Conservation (phyloP, 2,888 invertebrate species). For the Agonopterix alstromeriana region DNA sequence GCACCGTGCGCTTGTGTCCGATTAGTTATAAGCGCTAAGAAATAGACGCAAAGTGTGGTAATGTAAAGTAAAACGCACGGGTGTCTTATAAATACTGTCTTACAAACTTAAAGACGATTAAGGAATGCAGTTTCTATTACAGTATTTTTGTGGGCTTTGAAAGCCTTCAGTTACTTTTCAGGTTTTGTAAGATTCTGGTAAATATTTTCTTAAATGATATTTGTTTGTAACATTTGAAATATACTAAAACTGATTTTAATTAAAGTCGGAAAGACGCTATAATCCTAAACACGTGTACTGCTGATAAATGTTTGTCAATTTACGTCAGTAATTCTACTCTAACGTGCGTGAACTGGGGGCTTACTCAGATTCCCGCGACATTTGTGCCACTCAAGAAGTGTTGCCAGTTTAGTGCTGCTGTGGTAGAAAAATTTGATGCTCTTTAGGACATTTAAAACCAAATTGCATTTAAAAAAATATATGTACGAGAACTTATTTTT, state of each 20-base stretch:
- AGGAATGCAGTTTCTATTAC: no score
- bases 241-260: background rate
- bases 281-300: background rate
- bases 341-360: slow-evolving; percentile 2
- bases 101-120: no score
- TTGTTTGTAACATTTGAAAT: no score
- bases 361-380: background rate
- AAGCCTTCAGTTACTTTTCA: no score
- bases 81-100: no score
- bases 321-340: background rate
- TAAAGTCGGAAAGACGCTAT: background rate
- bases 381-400: background rate
- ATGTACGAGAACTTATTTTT: background rate
- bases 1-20: no score
- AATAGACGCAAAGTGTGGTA: no score
- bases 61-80: no score
- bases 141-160: no score
- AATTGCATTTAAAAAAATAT: background rate
- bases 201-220: no score
- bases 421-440: background rate
- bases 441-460: background rate
- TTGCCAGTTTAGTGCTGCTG: background rate
- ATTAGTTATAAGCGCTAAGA: no score
- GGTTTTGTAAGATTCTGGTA: no score
- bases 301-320: slow-evolving; percentile 3